Conservation (phyloP, 1,140 invertebrate genomes). For the Cydia strobilella region DNA sequence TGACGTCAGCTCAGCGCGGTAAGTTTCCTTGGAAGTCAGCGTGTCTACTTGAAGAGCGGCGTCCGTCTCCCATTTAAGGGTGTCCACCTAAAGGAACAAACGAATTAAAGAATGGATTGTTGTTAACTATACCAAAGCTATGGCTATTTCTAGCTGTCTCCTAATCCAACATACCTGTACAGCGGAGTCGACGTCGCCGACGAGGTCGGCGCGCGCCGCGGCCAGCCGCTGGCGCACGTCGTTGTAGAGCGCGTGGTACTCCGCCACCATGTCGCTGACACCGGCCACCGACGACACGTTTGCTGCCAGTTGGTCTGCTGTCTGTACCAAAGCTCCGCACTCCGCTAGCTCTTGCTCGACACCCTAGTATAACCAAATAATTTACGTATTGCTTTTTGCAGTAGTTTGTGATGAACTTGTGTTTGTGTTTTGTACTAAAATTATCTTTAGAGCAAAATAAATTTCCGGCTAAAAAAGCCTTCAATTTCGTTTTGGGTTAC, state of each 20-base stretch:
- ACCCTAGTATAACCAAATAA: constrained; percentile 44
- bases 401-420: too few relatives aligned
- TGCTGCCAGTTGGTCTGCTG: constrained; percentile 59
- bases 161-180: constrained; percentile 58
- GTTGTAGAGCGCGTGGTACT: constrained; percentile 64
- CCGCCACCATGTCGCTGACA: constrained; percentile 63
- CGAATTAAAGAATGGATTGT: neutral
- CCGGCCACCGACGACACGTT: constrained; percentile 48
- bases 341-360: constrained; percentile 63
- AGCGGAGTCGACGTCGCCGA: constrained; percentile 63
- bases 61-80: constrained; percentile 87
- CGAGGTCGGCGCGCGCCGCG: constrained; percentile 61
- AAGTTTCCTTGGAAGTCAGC: constrained; percentile 90
- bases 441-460: too few relatives aligned
- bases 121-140: neutral
- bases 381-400: neutral
- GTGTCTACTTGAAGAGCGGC: constrained; percentile 90
- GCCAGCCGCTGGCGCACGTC: constrained; percentile 61
- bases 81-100: constrained; percentile 83
- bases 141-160: neutral
- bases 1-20: constrained; percentile 85
- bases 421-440: too few relatives aligned
- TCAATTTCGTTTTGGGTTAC: too few relatives aligned
- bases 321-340: constrained; percentile 58
- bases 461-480: too few relatives aligned